Conservation (phyloP, 2,113 vertebrate genomes). For the Naja naja region DNA sequence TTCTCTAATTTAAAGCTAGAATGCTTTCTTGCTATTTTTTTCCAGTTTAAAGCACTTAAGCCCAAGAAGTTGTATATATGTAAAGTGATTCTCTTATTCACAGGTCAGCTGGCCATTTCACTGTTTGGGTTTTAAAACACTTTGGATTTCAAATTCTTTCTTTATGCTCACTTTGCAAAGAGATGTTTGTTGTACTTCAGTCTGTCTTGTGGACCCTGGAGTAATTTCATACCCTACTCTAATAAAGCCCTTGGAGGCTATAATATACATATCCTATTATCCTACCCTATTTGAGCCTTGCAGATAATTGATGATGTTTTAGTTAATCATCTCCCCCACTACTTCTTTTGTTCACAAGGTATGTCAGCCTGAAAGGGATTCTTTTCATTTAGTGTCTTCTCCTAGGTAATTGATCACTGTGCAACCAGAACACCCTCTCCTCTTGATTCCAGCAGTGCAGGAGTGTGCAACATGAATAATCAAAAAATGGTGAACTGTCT, state of each 20-base stretch:
- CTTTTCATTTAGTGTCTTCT: slow-evolving; percentile 71
- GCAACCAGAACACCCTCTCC: slow-evolving; percentile 52
- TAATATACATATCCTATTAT: slow-evolving; percentile 69
- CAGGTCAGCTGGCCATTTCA: slow-evolving; percentile 19
- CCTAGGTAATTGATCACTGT: slow-evolving; percentile 68
- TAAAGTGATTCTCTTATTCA: not conserved
- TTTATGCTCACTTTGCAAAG: slow-evolving; percentile 17
- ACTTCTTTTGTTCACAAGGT: slow-evolving; percentile 75
- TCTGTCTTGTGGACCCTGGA: slow-evolving; percentile 36
- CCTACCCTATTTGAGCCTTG: slow-evolving; percentile 71
- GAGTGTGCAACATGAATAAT: slow-evolving; percentile 75
- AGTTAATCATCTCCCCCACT: slow-evolving; percentile 73
- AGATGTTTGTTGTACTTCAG: slow-evolving; percentile 29
- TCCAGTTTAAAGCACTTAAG: rapidly evolving
- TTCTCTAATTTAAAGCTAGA: not conserved
- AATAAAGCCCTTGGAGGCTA: slow-evolving; percentile 62
- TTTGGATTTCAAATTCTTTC: not conserved
- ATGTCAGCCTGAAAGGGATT: slow-evolving; percentile 68
- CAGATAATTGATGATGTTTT: slow-evolving; percentile 75
- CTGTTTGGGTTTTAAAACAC: slow-evolving; percentile 1
- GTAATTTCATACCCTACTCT: slow-evolving; percentile 64
- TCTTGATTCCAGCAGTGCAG: slow-evolving; percentile 51
- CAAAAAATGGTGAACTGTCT: slow-evolving; percentile 60
- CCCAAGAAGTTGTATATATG: slow-evolving; percentile 4
- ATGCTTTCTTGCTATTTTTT: not conserved